Conservation (phyloP, 1,140 invertebrate species). For the Drosophila nigrodunni region DNA sequence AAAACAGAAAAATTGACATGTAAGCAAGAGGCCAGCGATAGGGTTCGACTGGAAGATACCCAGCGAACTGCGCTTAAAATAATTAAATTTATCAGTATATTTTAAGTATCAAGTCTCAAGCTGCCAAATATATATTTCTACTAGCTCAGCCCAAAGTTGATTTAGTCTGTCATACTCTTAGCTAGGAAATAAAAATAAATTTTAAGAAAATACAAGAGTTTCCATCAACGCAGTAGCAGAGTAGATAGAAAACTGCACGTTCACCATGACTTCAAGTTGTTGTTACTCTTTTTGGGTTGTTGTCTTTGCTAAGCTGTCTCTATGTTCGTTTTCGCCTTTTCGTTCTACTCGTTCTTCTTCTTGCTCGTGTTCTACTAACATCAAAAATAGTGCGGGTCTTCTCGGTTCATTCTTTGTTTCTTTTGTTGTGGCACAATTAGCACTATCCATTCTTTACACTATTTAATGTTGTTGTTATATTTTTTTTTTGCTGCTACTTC, state of each 20-base stretch:
- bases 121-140: too few relatives aligned
- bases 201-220: constrained; percentile 22
- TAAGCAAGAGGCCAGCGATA: too few relatives aligned
- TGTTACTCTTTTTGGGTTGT: constrained; percentile 23
- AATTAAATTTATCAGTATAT: too few relatives aligned
- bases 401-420: constrained; percentile 29
- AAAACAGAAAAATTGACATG: not conserved
- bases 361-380: constrained; percentile 43
- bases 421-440: constrained; percentile 53
- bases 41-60: too few relatives aligned
- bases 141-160: too few relatives aligned
- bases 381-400: constrained; percentile 37
- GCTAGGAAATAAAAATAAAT: not conserved
- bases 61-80: too few relatives aligned
- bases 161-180: too few relatives aligned
- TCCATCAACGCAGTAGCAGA: constrained; percentile 39
- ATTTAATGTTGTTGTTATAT: constrained; percentile 28
- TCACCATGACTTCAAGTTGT: constrained; percentile 29
- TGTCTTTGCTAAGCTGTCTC: constrained; percentile 39
- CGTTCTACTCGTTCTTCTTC: not conserved
- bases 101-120: too few relatives aligned
- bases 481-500: constrained; percentile 2
- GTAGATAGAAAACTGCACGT: constrained; percentile 25
- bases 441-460: constrained; percentile 42
- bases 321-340: not conserved